Evolutionary conservation across 1,140 invertebrate species (phyloP).

Genomic region (Himalopsyche phryganea): DNA sequence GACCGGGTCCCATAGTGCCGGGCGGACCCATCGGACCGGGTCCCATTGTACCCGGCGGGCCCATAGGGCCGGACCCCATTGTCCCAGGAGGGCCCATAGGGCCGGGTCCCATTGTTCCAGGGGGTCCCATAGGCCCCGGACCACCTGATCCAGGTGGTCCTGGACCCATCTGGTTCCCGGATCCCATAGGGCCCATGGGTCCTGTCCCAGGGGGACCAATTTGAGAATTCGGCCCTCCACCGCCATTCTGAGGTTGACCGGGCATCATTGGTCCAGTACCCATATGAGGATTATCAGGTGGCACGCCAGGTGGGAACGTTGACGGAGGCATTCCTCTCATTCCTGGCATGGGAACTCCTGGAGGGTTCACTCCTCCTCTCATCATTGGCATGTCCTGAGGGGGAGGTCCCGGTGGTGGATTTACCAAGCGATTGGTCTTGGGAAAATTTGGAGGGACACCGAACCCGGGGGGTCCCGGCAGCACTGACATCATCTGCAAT

Average conservation of each 20-base stretch:
- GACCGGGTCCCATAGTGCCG: conserved; percentile 21
- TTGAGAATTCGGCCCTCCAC: conserved; percentile 23
- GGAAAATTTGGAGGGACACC: background rate
- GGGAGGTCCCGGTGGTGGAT: conserved; percentile 1
- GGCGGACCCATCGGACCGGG: conserved; percentile 1
- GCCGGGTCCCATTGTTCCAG: conserved; percentile 11
- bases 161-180: conserved; percentile 12
- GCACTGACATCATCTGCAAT: conserved; percentile 29
- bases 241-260: background rate
- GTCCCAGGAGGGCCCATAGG: conserved; percentile 18
- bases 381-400: conserved; percentile 5
- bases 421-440: background rate
- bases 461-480: conserved; percentile 14
- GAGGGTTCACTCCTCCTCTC: conserved; percentile 3
- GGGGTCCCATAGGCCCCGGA: conserved; percentile 18
- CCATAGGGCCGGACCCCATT: conserved; percentile 31
- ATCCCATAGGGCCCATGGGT: conserved; percentile 23
- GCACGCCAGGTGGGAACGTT: background rate
- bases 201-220: conserved; percentile 44
- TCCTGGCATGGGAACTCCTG: background rate
- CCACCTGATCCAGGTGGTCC: conserved; percentile 19
- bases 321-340: conserved; percentile 3
- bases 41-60: conserved; percentile 19
- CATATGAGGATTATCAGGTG: background rate
- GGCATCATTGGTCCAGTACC: conserved; percentile 9